These are phyloP conservation scores for Drosophila setifemur DNA, from an alignment of 1,140 invertebrate species.

Conservation along the genomic window DNA sequence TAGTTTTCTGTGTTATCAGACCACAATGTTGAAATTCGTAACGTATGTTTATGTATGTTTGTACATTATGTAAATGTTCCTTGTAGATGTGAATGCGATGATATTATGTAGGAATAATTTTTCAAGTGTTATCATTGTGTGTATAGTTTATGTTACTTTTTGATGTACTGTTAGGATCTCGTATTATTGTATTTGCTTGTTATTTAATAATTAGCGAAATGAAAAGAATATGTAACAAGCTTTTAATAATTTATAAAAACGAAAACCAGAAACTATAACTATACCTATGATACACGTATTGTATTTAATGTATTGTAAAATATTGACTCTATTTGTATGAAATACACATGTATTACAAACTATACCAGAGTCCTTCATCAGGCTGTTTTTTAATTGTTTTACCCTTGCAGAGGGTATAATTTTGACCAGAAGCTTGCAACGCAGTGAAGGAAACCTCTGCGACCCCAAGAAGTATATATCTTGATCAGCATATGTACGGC, in stretches of 20 bases:
- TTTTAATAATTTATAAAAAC: constrained; percentile 71
- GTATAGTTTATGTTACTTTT: constrained; percentile 61
- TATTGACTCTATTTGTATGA: constrained; percentile 81
- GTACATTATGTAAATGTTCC: constrained; percentile 81
- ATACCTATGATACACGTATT: constrained; percentile 66
- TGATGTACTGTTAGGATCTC: constrained; percentile 59
- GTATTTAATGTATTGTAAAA: constrained; percentile 79
- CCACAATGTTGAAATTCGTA: constrained; percentile 9
- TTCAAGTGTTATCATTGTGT: constrained; percentile 49
- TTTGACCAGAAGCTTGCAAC: too few relatives aligned
- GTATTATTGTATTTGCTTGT: constrained; percentile 68
- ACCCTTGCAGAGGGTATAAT: too few relatives aligned
- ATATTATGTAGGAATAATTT: constrained; percentile 38
- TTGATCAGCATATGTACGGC: too few relatives aligned
- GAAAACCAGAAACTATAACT: constrained; percentile 40
- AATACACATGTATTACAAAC: constrained; percentile 73
- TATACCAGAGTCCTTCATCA: constrained; percentile 2
- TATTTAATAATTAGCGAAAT: constrained; percentile 76
- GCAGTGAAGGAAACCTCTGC: too few relatives aligned
- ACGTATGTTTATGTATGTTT: constrained; percentile 63
- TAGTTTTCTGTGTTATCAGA: constrained; percentile 1
- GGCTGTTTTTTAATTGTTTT: too few relatives aligned
- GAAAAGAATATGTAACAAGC: constrained; percentile 63
- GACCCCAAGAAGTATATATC: too few relatives aligned
- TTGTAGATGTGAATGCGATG: constrained; percentile 52